phyloP scores from a whole-genome alignment of 2,113 vertebrate genomes.

The Columba janthina region DNA sequence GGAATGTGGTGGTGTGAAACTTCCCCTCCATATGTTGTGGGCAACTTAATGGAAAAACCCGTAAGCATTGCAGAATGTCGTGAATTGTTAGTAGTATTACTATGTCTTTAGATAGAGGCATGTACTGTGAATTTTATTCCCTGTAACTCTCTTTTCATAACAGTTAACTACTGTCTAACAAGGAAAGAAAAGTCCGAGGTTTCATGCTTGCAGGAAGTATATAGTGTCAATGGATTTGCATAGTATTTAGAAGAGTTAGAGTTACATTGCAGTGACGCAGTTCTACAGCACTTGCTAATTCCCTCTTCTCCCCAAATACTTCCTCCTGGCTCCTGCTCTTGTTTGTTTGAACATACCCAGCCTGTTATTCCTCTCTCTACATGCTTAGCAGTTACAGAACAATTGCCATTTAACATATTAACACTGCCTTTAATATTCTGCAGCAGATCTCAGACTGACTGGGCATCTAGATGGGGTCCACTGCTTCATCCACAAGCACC shows the following conservation, averaged over 20 bases:
- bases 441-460: background rate
- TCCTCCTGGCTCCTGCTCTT: conserved; percentile 15
- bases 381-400: accelerated
- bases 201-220: conserved; percentile 18
- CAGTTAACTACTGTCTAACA: conserved; percentile 25
- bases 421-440: background rate
- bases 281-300: conserved; percentile 43
- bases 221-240: conserved; percentile 39
- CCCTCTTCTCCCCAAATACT: conserved; percentile 41
- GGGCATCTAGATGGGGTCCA: background rate
- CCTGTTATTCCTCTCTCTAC: background rate
- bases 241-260: conserved; percentile 58
- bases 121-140: conserved; percentile 3
- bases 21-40: background rate
- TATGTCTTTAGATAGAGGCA: background rate
- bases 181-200: conserved; percentile 35
- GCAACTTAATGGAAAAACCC: conserved; percentile 56
- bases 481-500: background rate
- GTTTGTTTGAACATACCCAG: background rate
- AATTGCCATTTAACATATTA: background rate
- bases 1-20: conserved; percentile 40
- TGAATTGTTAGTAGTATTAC: background rate
- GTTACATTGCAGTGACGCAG: conserved; percentile 46
- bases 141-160: background rate
- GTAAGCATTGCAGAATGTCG: conserved; percentile 32